Conservation (phyloP, 2,888 invertebrate genomes). For the Tetranychus piercei region DNA sequence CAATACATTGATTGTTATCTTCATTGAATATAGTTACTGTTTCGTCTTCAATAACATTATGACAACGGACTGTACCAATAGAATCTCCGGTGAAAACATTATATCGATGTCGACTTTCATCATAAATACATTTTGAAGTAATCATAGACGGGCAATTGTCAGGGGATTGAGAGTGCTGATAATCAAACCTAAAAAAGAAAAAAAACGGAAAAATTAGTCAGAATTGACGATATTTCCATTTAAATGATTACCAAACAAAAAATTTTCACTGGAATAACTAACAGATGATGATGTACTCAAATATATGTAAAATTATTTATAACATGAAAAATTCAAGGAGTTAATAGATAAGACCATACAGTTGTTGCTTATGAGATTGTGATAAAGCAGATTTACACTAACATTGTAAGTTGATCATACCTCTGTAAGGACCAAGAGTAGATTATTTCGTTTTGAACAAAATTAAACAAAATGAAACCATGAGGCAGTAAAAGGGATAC, state of each 20-base stretch:
- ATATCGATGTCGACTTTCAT: not conserved
- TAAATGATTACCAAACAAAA: too few relatives aligned
- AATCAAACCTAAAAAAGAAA: too few relatives aligned
- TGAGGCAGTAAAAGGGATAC: not conserved
- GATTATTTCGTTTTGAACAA: not conserved
- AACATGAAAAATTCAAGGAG: too few relatives aligned
- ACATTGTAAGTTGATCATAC: not conserved
- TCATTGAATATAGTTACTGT: not conserved
- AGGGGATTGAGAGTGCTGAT: too few relatives aligned
- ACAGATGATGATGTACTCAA: too few relatives aligned
- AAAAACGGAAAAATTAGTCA: too few relatives aligned
- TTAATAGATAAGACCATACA: too few relatives aligned
- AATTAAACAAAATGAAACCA: not conserved
- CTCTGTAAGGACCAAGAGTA: not conserved
- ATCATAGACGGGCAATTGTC: not conserved
- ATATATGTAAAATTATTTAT: too few relatives aligned
- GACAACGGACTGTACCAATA: not conserved
- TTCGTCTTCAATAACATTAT: not conserved
- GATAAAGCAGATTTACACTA: too few relatives aligned
- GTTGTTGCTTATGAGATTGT: too few relatives aligned
- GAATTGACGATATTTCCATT: too few relatives aligned
- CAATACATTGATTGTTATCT: not conserved
- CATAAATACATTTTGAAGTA: not conserved
- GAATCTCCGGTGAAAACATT: slow-evolving; percentile 8
- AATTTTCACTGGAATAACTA: too few relatives aligned